phyloP scores from a whole-genome alignment of 2,888 invertebrate genomes.

The Rhorus exstirpatorius region DNA sequence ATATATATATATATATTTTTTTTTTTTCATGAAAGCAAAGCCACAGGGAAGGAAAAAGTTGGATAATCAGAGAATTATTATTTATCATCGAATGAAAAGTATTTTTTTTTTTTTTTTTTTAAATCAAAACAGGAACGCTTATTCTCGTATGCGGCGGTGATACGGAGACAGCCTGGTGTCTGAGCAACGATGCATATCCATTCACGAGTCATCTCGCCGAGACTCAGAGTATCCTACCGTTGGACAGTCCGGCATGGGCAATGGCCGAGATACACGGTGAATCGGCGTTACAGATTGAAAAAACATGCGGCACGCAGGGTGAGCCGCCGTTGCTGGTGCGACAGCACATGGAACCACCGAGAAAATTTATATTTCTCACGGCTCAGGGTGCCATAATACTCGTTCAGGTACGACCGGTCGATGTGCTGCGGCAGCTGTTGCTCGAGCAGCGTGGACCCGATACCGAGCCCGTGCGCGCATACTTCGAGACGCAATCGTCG shows the following conservation, averaged over 20 bases:
- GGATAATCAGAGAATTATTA: too few relatives aligned
- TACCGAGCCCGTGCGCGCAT: conserved; percentile 93
- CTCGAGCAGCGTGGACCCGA: conserved; percentile 95
- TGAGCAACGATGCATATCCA: conserved; percentile 92
- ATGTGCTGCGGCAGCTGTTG: conserved; percentile 93
- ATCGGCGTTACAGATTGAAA: conserved; percentile 83
- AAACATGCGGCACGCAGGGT: conserved; percentile 82
- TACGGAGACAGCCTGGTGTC: conserved; percentile 92
- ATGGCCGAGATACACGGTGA: conserved; percentile 89
- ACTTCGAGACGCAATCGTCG: conserved; percentile 93
- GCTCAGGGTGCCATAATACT: conserved; percentile 95
- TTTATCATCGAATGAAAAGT: background rate
- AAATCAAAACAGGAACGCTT: conserved; percentile 87
- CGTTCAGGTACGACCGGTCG: conserved; percentile 94
- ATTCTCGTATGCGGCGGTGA: conserved; percentile 91
- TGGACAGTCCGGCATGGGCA: conserved; percentile 97
- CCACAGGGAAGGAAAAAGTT: too few relatives aligned
- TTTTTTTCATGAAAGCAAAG: too few relatives aligned
- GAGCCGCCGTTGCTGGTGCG: conserved; percentile 90
- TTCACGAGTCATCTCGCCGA: conserved; percentile 90
- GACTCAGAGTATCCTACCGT: conserved; percentile 91
- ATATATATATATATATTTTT: too few relatives aligned
- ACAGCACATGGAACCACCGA: conserved; percentile 91
- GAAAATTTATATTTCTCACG: conserved; percentile 94
- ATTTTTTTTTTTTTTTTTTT: conserved; percentile 3